Evolutionary conservation across 2,797 vertebrate genomes (phyloP).

Genomic region (Etheostoma nigrum): DNA sequence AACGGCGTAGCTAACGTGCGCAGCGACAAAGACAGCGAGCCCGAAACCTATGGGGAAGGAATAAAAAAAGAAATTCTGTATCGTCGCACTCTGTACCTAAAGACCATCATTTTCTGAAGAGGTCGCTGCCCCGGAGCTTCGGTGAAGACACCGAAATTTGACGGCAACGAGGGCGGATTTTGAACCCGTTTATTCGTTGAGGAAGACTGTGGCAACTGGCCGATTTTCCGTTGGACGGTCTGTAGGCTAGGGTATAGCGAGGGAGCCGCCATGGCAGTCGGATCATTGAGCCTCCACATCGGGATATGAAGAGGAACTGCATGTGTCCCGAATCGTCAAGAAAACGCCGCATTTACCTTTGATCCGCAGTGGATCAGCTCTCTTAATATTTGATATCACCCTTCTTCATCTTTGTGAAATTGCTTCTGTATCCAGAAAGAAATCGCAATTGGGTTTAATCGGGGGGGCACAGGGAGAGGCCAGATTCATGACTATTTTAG

Average conservation of each 20-base stretch:
- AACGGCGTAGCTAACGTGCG: constrained; percentile 69
- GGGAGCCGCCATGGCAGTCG: constrained; percentile 90
- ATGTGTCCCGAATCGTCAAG: constrained; percentile 65
- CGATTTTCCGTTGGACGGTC: constrained; percentile 82
- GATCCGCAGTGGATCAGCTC: constrained; percentile 47
- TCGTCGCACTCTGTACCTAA: constrained; percentile 63
- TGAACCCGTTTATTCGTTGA: constrained; percentile 38
- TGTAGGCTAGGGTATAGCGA: constrained; percentile 81
- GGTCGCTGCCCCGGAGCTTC: constrained; percentile 41
- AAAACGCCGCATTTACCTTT: constrained; percentile 52
- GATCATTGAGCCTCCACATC: constrained; percentile 86
- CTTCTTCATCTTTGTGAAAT: constrained; percentile 39
- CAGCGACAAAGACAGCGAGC: constrained; percentile 86
- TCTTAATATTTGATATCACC: constrained; percentile 22
- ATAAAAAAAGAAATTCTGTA: constrained; percentile 82
- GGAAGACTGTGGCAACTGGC: constrained; percentile 72
- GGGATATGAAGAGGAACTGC: constrained; percentile 84
- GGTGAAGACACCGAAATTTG: constrained; percentile 46
- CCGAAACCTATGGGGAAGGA: constrained; percentile 84
- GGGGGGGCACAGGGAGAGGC: constrained; percentile 79
- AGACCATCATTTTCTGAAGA: constrained; percentile 54
- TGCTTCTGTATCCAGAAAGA: constrained; percentile 43
- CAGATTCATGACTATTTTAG: constrained; percentile 84
- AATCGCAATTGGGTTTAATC: constrained; percentile 58
- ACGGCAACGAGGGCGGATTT: constrained; percentile 58